These are phyloP conservation scores for Ciconia boyciana DNA, from an alignment of 2,113 vertebrate genomes.

Conservation along the genomic window DNA sequence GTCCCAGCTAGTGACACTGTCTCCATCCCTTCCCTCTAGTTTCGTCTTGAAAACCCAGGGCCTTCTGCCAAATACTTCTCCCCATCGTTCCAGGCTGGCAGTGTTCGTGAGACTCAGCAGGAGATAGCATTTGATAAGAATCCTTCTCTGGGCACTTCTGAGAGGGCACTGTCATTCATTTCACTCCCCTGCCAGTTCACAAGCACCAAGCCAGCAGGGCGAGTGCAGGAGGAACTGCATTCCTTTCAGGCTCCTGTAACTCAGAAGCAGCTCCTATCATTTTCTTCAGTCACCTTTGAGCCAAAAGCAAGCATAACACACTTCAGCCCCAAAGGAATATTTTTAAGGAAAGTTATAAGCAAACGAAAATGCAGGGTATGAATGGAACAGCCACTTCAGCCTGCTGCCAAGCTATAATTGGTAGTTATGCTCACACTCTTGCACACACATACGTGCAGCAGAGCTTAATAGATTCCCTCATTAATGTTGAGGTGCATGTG, in stretches of 20 bases:
- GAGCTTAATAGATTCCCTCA: constrained; percentile 42
- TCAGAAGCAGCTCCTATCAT: neutral
- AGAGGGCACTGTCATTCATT: constrained; percentile 29
- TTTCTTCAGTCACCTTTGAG: constrained; percentile 5
- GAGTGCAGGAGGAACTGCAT: constrained; percentile 17
- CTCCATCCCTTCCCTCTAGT: neutral
- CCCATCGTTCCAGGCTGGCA: neutral
- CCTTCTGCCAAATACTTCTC: constrained; percentile 12
- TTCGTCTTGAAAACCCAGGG: neutral
- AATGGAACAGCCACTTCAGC: neutral
- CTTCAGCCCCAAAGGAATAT: constrained; percentile 1
- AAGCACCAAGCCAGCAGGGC: neutral
- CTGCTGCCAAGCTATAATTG: constrained; percentile 19
- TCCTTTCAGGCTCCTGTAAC: constrained; percentile 22
- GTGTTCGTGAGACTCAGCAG: constrained; percentile 12
- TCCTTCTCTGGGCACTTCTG: neutral
- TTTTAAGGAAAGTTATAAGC: constrained; percentile 24
- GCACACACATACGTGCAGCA: constrained; percentile 26
- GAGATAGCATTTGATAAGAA: constrained; percentile 41
- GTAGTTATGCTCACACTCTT: constrained; percentile 4
- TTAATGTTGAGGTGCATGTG: constrained; percentile 51
- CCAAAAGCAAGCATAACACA: neutral
- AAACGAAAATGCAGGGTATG: neutral
- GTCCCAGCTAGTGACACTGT: neutral
- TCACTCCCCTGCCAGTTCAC: constrained; percentile 12